Percentiles rank a stretch among this genome's conserved stretches.
Conservation (phyloP, 2,113 vertebrate genomes). For the Scortum barcoo region DNA sequence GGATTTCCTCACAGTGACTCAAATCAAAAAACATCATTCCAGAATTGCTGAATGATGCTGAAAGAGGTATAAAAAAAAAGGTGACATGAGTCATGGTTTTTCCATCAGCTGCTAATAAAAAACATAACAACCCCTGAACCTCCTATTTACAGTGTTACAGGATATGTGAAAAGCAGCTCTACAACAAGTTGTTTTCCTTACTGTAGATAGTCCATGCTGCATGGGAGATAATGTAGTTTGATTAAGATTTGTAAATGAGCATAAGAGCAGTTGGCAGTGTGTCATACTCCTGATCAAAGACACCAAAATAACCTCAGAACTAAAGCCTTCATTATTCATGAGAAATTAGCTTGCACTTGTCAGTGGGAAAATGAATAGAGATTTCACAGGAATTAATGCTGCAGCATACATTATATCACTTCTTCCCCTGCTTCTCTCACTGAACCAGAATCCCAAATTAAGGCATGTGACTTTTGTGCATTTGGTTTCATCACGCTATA, state of each 20-base stretch:
- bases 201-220: background rate
- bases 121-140: background rate
- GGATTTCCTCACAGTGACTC: background rate
- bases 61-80: no score
- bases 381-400: conserved; percentile 13
- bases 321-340: conserved; percentile 43
- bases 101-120: background rate
- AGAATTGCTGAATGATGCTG: background rate
- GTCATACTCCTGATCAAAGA: conserved; percentile 58
- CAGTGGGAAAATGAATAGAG: conserved; percentile 22
- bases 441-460: background rate
- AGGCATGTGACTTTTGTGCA: background rate
- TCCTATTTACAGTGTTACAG: background rate
- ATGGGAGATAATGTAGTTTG: conserved; percentile 11
- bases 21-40: background rate
- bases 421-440: background rate
- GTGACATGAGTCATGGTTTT: background rate
- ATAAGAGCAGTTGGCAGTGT: conserved; percentile 19
- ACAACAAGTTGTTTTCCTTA: background rate
- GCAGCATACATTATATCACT: background rate
- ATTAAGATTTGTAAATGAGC: conserved; percentile 44
- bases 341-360: conserved; percentile 20
- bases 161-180: no score
- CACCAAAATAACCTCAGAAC: conserved; percentile 23
- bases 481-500: background rate